Evolutionary conservation across 1,140 invertebrate genomes (phyloP).

Genomic region (Neodiprion pinetum): DNA sequence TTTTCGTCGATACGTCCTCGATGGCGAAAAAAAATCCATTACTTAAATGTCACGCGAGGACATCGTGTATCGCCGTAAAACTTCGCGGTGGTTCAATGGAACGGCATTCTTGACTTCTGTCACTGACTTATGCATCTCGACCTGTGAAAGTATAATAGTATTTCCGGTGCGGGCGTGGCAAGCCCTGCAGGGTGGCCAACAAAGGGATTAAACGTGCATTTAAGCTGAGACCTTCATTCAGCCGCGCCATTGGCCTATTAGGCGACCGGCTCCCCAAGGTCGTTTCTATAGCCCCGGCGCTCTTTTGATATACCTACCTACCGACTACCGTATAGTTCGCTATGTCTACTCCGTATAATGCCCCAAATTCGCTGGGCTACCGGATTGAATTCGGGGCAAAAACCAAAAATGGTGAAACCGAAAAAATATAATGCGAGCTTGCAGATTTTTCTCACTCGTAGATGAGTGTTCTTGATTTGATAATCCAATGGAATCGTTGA

Average conservation of each 20-base stretch:
- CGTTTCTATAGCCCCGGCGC: neutral
- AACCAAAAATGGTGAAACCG: too few species aligned
- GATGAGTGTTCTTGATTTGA: too few species aligned
- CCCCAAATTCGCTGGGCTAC: neutral
- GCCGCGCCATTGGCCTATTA: constrained; percentile 2
- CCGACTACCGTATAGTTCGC: neutral
- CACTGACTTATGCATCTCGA: constrained; percentile 17
- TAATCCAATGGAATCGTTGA: too few species aligned
- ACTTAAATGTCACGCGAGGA: too few species aligned
- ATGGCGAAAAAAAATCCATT: neutral
- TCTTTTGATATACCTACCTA: constrained; percentile 8
- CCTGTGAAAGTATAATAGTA: constrained; percentile 27
- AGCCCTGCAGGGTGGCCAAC: constrained; percentile 11
- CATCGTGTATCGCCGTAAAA: too few species aligned
- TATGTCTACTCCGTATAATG: neutral
- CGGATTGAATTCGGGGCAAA: too few species aligned
- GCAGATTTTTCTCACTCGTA: too few species aligned
- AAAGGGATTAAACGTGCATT: constrained; percentile 20
- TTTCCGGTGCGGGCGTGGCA: constrained; percentile 29
- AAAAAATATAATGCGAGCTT: too few species aligned
- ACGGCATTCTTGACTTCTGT: constrained; percentile 29
- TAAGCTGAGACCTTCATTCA: constrained; percentile 17
- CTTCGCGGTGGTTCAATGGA: constrained; percentile 1
- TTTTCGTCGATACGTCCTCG: neutral
- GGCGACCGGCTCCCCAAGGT: neutral